phyloP scores from a whole-genome alignment of 2,888 invertebrate species.

The Hirudinaria manillensis region DNA sequence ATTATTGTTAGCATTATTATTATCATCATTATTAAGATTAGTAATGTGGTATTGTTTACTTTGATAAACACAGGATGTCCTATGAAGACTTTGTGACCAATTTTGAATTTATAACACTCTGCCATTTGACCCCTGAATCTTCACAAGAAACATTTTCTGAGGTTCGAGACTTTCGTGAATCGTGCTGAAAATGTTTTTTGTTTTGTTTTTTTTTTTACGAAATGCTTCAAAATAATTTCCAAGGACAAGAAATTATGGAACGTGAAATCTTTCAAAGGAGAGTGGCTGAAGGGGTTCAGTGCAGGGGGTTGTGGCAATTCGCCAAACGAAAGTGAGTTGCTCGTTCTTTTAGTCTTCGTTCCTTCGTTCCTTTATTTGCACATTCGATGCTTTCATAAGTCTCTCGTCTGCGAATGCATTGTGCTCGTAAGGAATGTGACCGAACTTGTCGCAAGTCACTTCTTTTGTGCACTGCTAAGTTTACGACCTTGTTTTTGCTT shows the following conservation, averaged over 20 bases:
- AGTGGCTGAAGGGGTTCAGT: constrained; percentile 39
- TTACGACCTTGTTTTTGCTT: too few species aligned
- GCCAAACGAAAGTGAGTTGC: constrained; percentile 37
- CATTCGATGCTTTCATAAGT: too few species aligned
- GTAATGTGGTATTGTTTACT: background rate
- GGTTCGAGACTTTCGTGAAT: background rate
- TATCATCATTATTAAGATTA: background rate
- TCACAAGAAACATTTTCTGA: background rate
- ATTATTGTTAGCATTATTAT: too few species aligned
- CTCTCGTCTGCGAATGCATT: too few species aligned
- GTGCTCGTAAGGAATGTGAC: too few species aligned
- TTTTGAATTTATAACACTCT: constrained; percentile 84
- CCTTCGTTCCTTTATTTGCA: too few species aligned
- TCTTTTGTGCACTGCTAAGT: too few species aligned
- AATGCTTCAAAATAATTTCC: constrained; percentile 2
- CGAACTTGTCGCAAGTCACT: too few species aligned
- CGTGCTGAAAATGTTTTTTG: background rate
- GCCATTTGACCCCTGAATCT: constrained; percentile 75
- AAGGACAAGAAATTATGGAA: constrained; percentile 38
- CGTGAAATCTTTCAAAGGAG: constrained; percentile 29
- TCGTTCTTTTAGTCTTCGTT: too few species aligned
- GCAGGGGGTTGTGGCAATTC: constrained; percentile 41
- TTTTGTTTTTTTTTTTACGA: background rate
- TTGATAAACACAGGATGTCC: constrained; percentile 61
- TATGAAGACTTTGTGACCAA: constrained; percentile 77